Base-by-base conservation (phyloP, 2,113 vertebrate genomes). In the Cricetomys ansorgei region DNA sequence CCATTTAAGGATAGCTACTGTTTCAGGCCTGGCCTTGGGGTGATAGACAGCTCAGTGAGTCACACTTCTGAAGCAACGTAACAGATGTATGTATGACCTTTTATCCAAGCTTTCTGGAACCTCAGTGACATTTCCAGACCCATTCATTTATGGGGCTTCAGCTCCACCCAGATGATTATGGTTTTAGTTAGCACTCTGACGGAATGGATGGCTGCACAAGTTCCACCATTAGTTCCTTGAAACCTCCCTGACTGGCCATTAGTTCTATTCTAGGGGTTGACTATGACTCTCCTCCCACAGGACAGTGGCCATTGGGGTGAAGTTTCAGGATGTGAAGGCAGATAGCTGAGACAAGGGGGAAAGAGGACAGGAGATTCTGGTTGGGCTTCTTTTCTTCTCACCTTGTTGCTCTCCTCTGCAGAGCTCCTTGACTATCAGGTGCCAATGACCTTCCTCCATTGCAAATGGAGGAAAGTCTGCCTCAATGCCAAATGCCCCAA, bases 171-270 rank as follows among this genome's bases (percentile, higher is more conserved):
- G 62, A 19, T 57, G 85, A 95, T 43, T 73, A 88, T 85, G 25
- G 64, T 92, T 97, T 95, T 96, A 94, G 97, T 95, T 94, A 96
- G 97, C 75, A 34, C 75, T 94, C 97, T 94, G 80, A 95, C 45
- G 37, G 0, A 10, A 9, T 43, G 55, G 29, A 70, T 87, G 40
- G 27, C 57, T 77, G 81, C 92, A 59, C 48, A 94, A 94, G 83
- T n/a, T 88, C 92, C 45, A 73, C 34, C 45, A 43, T 83, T 45
- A 7, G 9, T 87, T 72, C 77, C 7, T 91, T 8, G 76, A 79
- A 72, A 59, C 79, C 59, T 2, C 43, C 48, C 65, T 65, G 48
- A 50, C 72, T 55, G 29, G 19, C 75, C 89, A 34, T 94, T 88
- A 57, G 64, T 55, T 79, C 93, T 45, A 1, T 53, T 50, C 69